These are phyloP conservation scores for Entomobrya multifasciata DNA, from an alignment of 2,888 invertebrate species.

Conservation along the genomic window DNA sequence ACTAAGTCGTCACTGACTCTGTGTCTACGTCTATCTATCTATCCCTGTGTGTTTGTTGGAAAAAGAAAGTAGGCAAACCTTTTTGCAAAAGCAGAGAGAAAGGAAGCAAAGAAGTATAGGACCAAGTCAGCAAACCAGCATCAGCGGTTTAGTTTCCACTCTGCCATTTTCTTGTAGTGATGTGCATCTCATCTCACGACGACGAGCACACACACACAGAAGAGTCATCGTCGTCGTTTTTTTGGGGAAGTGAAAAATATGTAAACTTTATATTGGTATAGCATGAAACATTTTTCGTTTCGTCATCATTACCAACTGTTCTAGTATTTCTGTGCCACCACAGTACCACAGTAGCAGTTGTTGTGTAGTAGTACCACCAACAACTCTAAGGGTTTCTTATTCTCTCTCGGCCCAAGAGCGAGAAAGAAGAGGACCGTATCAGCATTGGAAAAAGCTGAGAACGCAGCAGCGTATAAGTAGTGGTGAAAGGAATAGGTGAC, in stretches of 20 bases:
- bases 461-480: background rate
- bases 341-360: constrained; percentile 48
- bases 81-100: no score
- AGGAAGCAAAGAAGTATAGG: constrained; percentile 35
- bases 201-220: background rate
- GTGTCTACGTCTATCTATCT: constrained; percentile 7
- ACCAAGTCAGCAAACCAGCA: constrained; percentile 63
- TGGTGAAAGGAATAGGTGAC: constrained; percentile 8
- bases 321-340: constrained; percentile 52
- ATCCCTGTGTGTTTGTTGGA: constrained; percentile 7
- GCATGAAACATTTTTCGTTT: constrained; percentile 63
- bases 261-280: constrained; percentile 60
- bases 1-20: constrained; percentile 27
- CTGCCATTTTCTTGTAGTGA: constrained; percentile 52
- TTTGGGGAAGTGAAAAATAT: constrained; percentile 36
- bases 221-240: background rate
- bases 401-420: constrained; percentile 45
- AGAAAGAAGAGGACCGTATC: constrained; percentile 36
- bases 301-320: constrained; percentile 59
- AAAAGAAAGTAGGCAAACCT: constrained; percentile 31
- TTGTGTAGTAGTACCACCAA: constrained; percentile 50
- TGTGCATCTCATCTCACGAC: constrained; percentile 38
- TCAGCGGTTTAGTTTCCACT: constrained; percentile 66
- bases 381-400: constrained; percentile 60
- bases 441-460: constrained; percentile 50